These are phyloP conservation scores for Phaetusa simplex DNA, from an alignment of 2,113 vertebrate species.

Conservation along the genomic window DNA sequence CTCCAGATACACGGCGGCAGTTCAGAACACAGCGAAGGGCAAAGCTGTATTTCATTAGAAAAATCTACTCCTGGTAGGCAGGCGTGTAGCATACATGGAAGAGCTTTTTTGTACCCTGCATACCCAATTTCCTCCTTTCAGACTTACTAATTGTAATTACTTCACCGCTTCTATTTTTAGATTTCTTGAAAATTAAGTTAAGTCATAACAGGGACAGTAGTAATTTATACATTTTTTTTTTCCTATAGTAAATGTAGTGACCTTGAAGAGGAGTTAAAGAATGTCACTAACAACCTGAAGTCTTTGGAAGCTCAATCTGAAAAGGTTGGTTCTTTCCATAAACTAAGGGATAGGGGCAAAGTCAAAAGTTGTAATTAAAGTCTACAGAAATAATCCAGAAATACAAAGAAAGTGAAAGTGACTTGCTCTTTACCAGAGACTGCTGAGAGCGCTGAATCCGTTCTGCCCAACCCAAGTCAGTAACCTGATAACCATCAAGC, in stretches of 20 bases:
- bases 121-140: neutral
- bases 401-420: neutral
- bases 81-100: neutral
- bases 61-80: neutral
- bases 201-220: neutral
- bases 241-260: constrained; percentile 87
- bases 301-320: constrained; percentile 97
- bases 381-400: neutral
- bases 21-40: neutral
- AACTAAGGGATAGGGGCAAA: neutral
- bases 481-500: neutral
- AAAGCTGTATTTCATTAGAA: neutral
- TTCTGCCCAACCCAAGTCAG: neutral
- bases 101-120: neutral
- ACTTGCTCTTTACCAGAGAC: neutral
- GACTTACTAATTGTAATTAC: neutral
- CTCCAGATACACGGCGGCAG: accelerated
- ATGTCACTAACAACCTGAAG: constrained; percentile 97
- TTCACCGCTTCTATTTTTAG: neutral
- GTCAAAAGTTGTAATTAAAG: neutral
- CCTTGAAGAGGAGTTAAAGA: constrained; percentile 95
- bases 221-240: neutral
- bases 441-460: accelerated
- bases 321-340: constrained; percentile 77
- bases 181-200: neutral